Base-by-base conservation (phyloP, 1,140 invertebrate genomes). In the Drepana arcuata region DNA sequence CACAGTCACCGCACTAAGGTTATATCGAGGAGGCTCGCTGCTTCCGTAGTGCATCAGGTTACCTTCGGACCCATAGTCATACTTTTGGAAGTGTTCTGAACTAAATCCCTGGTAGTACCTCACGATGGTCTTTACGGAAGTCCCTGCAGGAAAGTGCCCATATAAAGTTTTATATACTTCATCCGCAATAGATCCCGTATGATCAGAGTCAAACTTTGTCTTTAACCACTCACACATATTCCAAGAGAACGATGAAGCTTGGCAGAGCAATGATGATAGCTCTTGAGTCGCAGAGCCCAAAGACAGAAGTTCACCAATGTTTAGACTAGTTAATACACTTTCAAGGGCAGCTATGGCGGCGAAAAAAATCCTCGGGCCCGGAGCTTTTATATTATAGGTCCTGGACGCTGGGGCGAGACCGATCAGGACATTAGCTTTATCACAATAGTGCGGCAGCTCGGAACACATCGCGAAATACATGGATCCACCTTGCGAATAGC, bases 101-200 rank as follows among this genome's bases (percentile, higher is more conserved):
- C 1, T 16, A 35, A 51, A 86, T 80, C 67, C 80, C 57, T 90
- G 89, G 1, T 85, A 79, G 41, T 84, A 89, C 49, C 88, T 85
- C 15, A 89, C 78, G 3, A 94, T 71, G 48, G 91, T 91, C 42
- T 88, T 85, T 0, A 86, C 83, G 0, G 92, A 93, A 1, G 91
- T 87, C 1, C 92, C 92, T 13, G 90, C 89, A 0, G 92, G 92
- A 41, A 88, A 88, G 51, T 93, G 91, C 7, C 84, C 83, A 14
- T 90, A 61, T 14, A 65, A 14, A 0, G 32, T 24, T 3, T 29
- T 36, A 0, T 54, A 15, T 1, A 69, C 69, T 2, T 62, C 34
- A 10, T 52, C 49, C 0, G 41, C 44, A 11, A 72, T 58, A 1
- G 69, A 70, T 1, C 53, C 58, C 2, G 58, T 51, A 34, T 73